phyloP scores from a whole-genome alignment of 2,888 invertebrate species.

The Noctua janthina region DNA sequence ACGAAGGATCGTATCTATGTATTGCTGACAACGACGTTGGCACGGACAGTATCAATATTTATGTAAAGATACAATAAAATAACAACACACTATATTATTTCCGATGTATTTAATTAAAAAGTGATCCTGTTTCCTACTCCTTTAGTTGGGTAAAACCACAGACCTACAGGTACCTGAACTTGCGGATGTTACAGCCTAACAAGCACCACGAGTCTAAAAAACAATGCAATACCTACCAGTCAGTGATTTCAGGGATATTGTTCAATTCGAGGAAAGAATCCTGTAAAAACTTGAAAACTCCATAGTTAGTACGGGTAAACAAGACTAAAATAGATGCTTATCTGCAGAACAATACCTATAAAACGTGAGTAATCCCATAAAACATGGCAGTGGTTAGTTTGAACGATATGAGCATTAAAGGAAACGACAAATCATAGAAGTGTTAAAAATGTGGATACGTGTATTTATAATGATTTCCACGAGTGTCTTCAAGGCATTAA shows the following conservation, averaged over 20 bases:
- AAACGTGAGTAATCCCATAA: neutral
- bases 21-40: constrained; percentile 77
- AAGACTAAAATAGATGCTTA: constrained; percentile 9
- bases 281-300: neutral
- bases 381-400: constrained; percentile 7
- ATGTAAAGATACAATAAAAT: constrained; percentile 68
- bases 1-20: constrained; percentile 80
- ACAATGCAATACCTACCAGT: neutral
- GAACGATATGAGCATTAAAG: neutral
- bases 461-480: neutral
- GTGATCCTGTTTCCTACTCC: neutral
- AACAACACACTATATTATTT: neutral
- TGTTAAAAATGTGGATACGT: constrained; percentile 16
- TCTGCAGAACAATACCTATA: constrained; percentile 12
- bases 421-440: neutral
- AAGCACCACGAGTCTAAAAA: neutral
- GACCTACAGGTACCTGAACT: neutral
- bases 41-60: constrained; percentile 74
- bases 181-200: neutral
- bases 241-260: neutral
- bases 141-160: neutral
- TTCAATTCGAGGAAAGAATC: constrained; percentile 5
- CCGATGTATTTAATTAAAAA: constrained; percentile 3
- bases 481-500: constrained; percentile 11
- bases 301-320: neutral